Conservation (phyloP, 2,888 invertebrate genomes). For the Cheilosia vernalis region DNA sequence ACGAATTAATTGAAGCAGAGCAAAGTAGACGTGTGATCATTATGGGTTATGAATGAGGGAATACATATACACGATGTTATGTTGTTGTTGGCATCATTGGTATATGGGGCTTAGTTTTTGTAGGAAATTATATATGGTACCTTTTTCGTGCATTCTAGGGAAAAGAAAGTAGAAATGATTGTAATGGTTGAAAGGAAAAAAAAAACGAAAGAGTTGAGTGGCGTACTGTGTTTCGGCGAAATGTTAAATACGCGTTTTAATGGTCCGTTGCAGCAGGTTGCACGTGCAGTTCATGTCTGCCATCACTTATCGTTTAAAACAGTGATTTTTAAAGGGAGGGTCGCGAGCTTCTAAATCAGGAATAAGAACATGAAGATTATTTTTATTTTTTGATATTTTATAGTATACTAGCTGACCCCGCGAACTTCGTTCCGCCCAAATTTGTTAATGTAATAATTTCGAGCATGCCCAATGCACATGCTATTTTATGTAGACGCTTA, state of each 20-base stretch:
- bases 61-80: neutral
- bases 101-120: slow-evolving; percentile 34
- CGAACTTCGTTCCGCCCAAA: too few relatives aligned
- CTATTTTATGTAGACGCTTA: too few relatives aligned
- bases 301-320: neutral
- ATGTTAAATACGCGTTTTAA: neutral
- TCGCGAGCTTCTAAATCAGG: too few relatives aligned
- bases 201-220: slow-evolving; percentile 63
- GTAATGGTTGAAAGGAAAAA: slow-evolving; percentile 2
- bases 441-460: too few relatives aligned
- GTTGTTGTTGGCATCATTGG: neutral
- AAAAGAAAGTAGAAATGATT: slow-evolving; percentile 51
- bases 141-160: slow-evolving; percentile 30
- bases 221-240: slow-evolving; percentile 40
- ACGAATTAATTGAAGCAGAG: slow-evolving; percentile 69
- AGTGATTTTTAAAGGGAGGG: too few relatives aligned
- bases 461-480: too few relatives aligned
- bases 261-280: slow-evolving; percentile 9
- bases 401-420: too few relatives aligned
- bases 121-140: slow-evolving; percentile 41
- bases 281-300: neutral
- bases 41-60: slow-evolving; percentile 57
- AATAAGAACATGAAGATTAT: too few relatives aligned
- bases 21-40: slow-evolving; percentile 61
- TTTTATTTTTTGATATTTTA: too few relatives aligned